Conservation (phyloP, 2,888 invertebrate genomes). For the Aleiodes alternator region DNA sequence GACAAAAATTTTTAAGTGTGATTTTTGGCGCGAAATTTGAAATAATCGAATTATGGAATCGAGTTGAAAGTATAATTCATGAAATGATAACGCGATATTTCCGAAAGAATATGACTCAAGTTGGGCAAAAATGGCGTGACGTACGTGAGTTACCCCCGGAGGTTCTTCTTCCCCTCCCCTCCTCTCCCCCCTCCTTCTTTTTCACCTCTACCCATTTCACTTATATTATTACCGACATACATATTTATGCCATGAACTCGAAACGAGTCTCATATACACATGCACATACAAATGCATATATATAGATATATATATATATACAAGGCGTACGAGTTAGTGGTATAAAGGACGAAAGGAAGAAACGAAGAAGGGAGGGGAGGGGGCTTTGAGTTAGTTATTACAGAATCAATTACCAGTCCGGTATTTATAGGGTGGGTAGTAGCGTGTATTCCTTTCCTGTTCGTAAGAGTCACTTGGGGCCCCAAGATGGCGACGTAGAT, state of each 20-base stretch:
- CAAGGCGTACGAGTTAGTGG: constrained; percentile 48
- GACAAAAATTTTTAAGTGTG: too few relatives aligned
- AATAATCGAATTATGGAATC: not conserved
- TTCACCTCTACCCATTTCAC: constrained; percentile 36
- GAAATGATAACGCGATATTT: not conserved
- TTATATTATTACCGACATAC: constrained; percentile 69
- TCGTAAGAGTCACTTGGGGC: constrained; percentile 33
- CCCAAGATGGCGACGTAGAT: constrained; percentile 32
- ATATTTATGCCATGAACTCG: constrained; percentile 43
- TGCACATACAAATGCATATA: too few relatives aligned
- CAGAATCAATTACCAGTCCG: constrained; percentile 72
- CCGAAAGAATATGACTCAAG: not conserved
- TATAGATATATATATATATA: too few relatives aligned
- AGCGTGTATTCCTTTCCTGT: constrained; percentile 47
- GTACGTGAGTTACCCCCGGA: constrained; percentile 15
- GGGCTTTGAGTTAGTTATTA: constrained; percentile 73
- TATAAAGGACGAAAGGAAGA: constrained; percentile 35
- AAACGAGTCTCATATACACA: constrained; percentile 22
- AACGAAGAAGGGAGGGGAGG: constrained; percentile 36
- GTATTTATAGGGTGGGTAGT: constrained; percentile 68
- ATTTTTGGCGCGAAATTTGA: not conserved
- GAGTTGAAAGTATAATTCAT: too few relatives aligned
- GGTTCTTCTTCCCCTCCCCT: not conserved
- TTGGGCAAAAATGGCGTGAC: constrained; percentile 23
- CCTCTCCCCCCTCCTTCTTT: not conserved